A percentile compares a stretch with the other conserved stretches of the same genome.
These are phyloP conservation scores for Pecten maximus DNA, from an alignment of 2,888 invertebrate genomes.

Conservation along the genomic window DNA sequence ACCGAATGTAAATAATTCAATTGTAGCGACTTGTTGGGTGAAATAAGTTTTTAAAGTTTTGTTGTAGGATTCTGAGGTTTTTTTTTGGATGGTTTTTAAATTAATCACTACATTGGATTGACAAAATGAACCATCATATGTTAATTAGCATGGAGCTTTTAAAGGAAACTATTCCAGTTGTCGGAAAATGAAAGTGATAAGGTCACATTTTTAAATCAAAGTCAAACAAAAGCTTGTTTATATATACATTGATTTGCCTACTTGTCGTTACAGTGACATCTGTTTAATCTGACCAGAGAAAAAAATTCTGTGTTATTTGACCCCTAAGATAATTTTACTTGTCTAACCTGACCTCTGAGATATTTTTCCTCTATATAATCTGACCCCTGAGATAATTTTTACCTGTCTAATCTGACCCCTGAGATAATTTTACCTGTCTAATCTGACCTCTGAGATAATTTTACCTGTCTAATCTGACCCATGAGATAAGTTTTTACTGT, in stretches of 20 bases:
- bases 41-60: background rate
- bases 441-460: background rate
- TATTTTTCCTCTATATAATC: too few relatives aligned
- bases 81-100: background rate
- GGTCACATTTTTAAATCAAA: background rate
- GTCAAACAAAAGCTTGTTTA: background rate
- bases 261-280: too few relatives aligned
- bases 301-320: too few relatives aligned
- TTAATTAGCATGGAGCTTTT: background rate
- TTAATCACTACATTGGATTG: background rate
- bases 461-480: background rate
- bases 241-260: too few relatives aligned
- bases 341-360: too few relatives aligned
- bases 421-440: background rate
- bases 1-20: background rate
- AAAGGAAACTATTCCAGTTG: background rate
- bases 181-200: background rate
- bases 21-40: background rate
- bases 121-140: background rate
- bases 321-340: too few relatives aligned
- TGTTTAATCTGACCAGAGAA: background rate
- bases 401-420: too few relatives aligned
- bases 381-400: too few relatives aligned
- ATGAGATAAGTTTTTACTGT: background rate
- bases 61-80: background rate